Evolutionary conservation across 1,140 invertebrate species (phyloP), one percentile per base, ranked within the genome.

Genomic region (Tetragnatha versicolor): DNA sequence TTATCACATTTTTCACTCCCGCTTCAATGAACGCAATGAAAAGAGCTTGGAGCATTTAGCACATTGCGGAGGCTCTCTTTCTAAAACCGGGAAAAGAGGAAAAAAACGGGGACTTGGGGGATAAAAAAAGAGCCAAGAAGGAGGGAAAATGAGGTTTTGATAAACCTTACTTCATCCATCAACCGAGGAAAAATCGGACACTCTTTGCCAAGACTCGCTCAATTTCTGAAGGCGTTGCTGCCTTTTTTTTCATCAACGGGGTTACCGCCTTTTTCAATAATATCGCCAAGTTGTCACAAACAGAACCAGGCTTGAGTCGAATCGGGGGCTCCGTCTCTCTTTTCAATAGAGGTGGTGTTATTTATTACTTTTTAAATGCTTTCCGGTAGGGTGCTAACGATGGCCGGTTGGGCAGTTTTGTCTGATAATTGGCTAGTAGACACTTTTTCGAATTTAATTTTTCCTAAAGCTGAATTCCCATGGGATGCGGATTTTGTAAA

Each of bases 141-240:
- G 17, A 17, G 47, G 25, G 72, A 75, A 75, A 75, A 75, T 75
- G 72, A 75, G 72, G 72, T 75, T 75, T 75, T 75, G 72, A 75
- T 75, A 75, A 75, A 75, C 72, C 72, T 75, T 63, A 63, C 58
- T 75, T 75, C 72, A 75, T 75, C 72, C 72, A 75, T 75, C 72
- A 75, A 63, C 27, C 72, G 47, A 31, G 49, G 72, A 75, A 75
- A 72, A 75, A 75, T 75, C 72, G 72, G 37, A 75, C 72, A 75
- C 72, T 75, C 72, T 75, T 65, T 65, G 39, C 39, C 17, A 25
- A 39, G 61, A 65, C 61, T 65, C 60, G 60, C 60, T 63, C 60
- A 63, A 63, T 63, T 63, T 63, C 60, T 20, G 35, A 17, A n/a
- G 6, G 33, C 17, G 20, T 35, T n/a, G n/a, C n/a, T n/a, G n/a